These are phyloP conservation scores for Protosalanx chinensis DNA, from an alignment of 2,797 vertebrate genomes.

Conservation along the genomic window DNA sequence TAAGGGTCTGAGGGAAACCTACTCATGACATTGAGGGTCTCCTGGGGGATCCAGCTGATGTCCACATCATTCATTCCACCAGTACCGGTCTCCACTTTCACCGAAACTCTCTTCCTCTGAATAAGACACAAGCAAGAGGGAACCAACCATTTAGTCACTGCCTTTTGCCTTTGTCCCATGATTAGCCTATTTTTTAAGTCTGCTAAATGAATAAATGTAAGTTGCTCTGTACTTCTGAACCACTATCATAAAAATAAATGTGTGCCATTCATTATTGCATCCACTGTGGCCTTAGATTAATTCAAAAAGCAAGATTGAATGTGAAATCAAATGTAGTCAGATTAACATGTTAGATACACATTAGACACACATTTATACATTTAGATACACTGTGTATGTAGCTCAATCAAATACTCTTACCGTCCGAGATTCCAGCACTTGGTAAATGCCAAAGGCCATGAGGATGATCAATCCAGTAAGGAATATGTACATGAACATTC, in stretches of 20 bases:
- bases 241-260: too few relatives aligned
- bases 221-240: too few relatives aligned
- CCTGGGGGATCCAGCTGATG: slow-evolving; percentile 81
- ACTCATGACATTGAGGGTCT: slow-evolving; percentile 78
- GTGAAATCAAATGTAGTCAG: too few relatives aligned
- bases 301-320: too few relatives aligned
- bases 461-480: slow-evolving; percentile 67
- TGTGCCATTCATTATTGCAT: too few relatives aligned
- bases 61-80: slow-evolving; percentile 69
- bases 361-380: neutral
- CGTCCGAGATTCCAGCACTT: slow-evolving; percentile 73
- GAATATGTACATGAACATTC: slow-evolving; percentile 78
- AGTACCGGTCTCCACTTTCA: slow-evolving; percentile 75
- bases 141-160: neutral
- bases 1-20: slow-evolving; percentile 13
- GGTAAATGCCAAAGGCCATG: slow-evolving; percentile 70
- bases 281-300: too few relatives aligned
- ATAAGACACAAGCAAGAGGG: slow-evolving; percentile 27
- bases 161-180: too few relatives aligned
- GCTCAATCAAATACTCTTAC: slow-evolving; percentile 48
- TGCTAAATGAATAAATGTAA: too few relatives aligned
- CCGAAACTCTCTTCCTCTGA: slow-evolving; percentile 69
- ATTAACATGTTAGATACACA: too few relatives aligned
- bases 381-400: neutral
- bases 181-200: too few relatives aligned